A percentile compares a stretch with the other conserved stretches of the same genome.
Conservation (phyloP, 2,113 vertebrate genomes). For the Nannobrachium achirus region DNA sequence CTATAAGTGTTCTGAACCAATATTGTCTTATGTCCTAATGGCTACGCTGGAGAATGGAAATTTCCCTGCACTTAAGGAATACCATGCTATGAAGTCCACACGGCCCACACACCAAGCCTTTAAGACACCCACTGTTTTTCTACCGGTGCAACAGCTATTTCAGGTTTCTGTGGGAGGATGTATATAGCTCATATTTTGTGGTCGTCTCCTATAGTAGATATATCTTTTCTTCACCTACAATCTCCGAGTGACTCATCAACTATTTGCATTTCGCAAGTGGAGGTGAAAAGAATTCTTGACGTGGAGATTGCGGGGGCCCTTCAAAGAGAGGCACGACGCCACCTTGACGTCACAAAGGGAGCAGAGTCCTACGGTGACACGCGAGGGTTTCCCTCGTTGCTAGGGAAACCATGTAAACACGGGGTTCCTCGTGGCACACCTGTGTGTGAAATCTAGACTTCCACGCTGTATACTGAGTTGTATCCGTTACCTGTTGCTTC, state of each 20-base stretch:
- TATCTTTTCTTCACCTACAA: constrained; percentile 49
- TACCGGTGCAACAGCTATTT: constrained; percentile 36
- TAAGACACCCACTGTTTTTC: constrained; percentile 8
- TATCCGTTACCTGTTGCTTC: constrained; percentile 59
- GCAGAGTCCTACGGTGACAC: constrained; percentile 50
- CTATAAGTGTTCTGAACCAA: constrained; percentile 66
- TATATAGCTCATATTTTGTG: constrained; percentile 17
- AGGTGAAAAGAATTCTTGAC: constrained; percentile 32
- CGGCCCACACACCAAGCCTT: constrained; percentile 66
- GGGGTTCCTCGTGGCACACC: constrained; percentile 65
- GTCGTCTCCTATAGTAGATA: constrained; percentile 40
- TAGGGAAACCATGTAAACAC: constrained; percentile 70
- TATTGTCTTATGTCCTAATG: constrained; percentile 61
- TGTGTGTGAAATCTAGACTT: constrained; percentile 61
- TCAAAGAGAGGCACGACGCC: constrained; percentile 41
- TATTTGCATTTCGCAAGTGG: constrained; percentile 51
- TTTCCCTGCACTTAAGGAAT: constrained; percentile 52
- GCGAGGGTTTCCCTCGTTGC: constrained; percentile 78
- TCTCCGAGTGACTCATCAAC: constrained; percentile 55
- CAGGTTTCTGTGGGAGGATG: constrained; percentile 54
- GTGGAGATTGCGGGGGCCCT: constrained; percentile 37
- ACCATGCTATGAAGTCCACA: constrained; percentile 39
- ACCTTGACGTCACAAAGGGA: constrained; percentile 65
- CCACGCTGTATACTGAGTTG: constrained; percentile 52
- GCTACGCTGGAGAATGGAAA: constrained; percentile 63